A percentile compares a stretch with the other conserved stretches of the same genome.
phyloP scores from a whole-genome alignment of 2,888 invertebrate genomes.

The Nesidiocoris tenuis region DNA sequence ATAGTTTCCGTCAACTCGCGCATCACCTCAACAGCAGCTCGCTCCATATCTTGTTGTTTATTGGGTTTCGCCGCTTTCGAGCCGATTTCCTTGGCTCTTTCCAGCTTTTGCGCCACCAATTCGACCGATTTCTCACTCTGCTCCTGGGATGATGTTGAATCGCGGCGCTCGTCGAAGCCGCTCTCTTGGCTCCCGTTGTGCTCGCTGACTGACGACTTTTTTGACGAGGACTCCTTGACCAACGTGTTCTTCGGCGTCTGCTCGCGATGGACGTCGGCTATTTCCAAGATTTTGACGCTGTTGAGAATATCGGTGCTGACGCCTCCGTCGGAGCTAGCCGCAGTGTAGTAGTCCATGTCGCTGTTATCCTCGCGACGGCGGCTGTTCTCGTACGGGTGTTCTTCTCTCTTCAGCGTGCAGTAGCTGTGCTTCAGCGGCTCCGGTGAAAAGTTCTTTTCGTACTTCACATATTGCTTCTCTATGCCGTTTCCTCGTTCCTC shows the following conservation, averaged over 20 bases:
- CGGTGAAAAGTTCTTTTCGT: conserved; percentile 34
- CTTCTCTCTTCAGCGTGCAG: conserved; percentile 41
- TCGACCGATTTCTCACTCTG: conserved; percentile 8
- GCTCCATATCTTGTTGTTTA: conserved; percentile 12
- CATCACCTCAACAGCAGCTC: conserved; percentile 25
- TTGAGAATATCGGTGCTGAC: conserved; percentile 29
- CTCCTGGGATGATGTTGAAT: conserved; percentile 35
- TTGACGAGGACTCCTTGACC: conserved; percentile 23
- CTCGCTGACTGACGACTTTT: conserved; percentile 28
- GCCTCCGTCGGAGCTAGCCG: conserved; percentile 26
- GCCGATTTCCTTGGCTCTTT: not conserved
- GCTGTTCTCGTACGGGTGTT: conserved; percentile 3
- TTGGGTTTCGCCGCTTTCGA: conserved; percentile 1
- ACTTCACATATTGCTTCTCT: conserved; percentile 36
- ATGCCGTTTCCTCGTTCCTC: conserved; percentile 37
- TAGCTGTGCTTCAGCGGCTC: conserved; percentile 24
- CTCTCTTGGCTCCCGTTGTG: conserved; percentile 33
- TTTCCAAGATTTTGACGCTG: conserved; percentile 22
- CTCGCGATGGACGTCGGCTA: conserved; percentile 18
- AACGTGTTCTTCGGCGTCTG: conserved; percentile 22
- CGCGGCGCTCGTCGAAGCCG: conserved; percentile 41
- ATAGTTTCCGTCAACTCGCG: conserved; percentile 33
- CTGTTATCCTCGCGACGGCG: conserved; percentile 12
- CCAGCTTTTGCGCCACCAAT: conserved; percentile 6
- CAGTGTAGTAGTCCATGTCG: conserved; percentile 42